Base-by-base conservation (phyloP, 2,797 vertebrate genomes). In the Spondyliosoma cantharus region DNA sequence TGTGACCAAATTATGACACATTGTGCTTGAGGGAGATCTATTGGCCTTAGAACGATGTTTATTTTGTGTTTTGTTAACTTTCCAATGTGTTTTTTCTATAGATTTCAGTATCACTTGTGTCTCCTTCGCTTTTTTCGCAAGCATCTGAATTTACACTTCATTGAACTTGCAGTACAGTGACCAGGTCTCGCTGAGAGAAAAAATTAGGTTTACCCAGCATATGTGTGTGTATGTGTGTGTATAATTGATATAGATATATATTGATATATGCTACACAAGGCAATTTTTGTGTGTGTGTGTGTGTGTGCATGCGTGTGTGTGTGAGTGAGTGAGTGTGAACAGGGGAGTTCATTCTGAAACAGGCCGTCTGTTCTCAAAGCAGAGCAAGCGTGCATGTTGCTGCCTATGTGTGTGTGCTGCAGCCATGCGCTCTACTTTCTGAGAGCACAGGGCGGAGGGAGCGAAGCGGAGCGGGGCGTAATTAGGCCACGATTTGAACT, bases 401-500 rank as follows among this genome's bases (percentile, higher is more conserved):
- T 73, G 25, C 63, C 14, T 66, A 19, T 73, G 81, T 83, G 89
- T 86, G 37, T 37, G 88, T 53, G 61, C 74, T 48, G 56, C 29
- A 61, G 84, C 62, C 37, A 3, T 78, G 84, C 89, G 92, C 90
- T 94, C 94, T 93, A 95, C 90, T 95, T 95, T 94, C 90, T 86
- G 72, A 86, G 82, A 76, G 73, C 82, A 82, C 74, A 65, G 87
- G 82, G 87, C 78, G 86, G 88, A 92, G 90, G 88, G 91, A 92
- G 91, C 57, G 83, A 88, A 92, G 90, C 81, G 61, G 72, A 91
- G 86, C 88, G 45, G 73, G 82, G 90, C 82, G 89, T 94, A 95
- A 95, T 94, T 95, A 94, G 94, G 94, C 91, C 94, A 95, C 82
- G 57, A 91, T 93, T 94, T 95, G 91, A 95, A 94, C 92, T 94